Conservation (phyloP, 2,113 vertebrate genomes). For the Dromas ardeola region DNA sequence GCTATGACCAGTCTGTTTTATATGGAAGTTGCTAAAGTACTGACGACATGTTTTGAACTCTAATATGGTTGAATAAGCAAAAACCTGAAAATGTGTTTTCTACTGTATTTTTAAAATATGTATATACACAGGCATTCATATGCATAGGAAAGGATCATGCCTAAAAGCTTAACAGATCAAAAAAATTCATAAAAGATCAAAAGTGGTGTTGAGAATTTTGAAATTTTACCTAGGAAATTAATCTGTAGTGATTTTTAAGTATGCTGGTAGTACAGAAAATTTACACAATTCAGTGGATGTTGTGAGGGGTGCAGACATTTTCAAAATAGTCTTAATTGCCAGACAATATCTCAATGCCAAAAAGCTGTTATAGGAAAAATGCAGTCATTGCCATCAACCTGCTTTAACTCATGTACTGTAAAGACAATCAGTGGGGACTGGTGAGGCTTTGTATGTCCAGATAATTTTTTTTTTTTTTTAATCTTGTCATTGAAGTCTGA, state of each 20-base stretch:
- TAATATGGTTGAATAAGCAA: not conserved
- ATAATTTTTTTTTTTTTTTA: not conserved
- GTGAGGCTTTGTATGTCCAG: not conserved
- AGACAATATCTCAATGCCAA: not conserved
- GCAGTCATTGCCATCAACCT: not conserved
- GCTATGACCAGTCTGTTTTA: not conserved
- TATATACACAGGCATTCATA: not conserved
- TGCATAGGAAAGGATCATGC: not conserved
- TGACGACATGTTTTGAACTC: not conserved
- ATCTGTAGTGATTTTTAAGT: not conserved
- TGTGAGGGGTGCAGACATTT: not conserved
- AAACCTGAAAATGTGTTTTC: not conserved
- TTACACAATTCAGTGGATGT: too few species aligned
- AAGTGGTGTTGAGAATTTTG: not conserved
- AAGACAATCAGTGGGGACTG: not conserved
- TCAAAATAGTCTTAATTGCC: not conserved
- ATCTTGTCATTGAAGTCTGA: not conserved
- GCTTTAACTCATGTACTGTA: not conserved
- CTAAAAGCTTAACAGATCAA: not conserved
- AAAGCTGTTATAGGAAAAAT: not conserved
- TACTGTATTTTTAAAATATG: not conserved
- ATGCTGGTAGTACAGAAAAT: not conserved
- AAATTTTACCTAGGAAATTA: not conserved
- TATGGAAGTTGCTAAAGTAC: not conserved
- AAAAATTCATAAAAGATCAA: not conserved